These are phyloP conservation scores for Griposia aprilina DNA, from an alignment of 2,888 invertebrate genomes.

Conservation along the genomic window DNA sequence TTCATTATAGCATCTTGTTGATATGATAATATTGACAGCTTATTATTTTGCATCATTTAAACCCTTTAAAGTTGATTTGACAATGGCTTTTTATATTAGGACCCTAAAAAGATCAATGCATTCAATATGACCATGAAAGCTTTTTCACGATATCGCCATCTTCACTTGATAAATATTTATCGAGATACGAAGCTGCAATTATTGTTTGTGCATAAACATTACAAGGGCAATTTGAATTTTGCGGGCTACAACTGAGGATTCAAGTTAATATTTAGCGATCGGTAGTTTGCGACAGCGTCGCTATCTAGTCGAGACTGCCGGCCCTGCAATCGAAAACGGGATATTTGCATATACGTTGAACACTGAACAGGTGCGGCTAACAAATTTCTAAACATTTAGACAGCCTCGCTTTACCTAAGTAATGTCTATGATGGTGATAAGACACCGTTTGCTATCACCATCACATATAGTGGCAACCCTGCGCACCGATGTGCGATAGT, in stretches of 20 bases:
- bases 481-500: conserved; percentile 74
- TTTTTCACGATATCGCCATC: neutral
- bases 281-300: no score
- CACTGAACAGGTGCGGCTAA: neutral
- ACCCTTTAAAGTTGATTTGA: neutral
- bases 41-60: neutral
- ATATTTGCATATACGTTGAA: conserved; percentile 1
- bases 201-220: neutral
- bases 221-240: no score
- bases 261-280: no score
- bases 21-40: neutral
- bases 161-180: neutral
- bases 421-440: conserved; percentile 16
- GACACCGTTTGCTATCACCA: conserved; percentile 17
- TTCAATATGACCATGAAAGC: neutral
- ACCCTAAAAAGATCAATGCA: neutral
- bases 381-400: conserved; percentile 13
- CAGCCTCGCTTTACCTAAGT: conserved; percentile 1
- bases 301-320: no score
- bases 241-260: no score
- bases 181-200: neutral
- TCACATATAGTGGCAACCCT: conserved; percentile 64
- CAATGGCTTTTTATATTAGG: neutral
- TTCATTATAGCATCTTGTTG: neutral
- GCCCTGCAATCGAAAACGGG: neutral